phyloP scores from a whole-genome alignment of 2,797 vertebrate species.

The Pseudomugil gertrudae region DNA sequence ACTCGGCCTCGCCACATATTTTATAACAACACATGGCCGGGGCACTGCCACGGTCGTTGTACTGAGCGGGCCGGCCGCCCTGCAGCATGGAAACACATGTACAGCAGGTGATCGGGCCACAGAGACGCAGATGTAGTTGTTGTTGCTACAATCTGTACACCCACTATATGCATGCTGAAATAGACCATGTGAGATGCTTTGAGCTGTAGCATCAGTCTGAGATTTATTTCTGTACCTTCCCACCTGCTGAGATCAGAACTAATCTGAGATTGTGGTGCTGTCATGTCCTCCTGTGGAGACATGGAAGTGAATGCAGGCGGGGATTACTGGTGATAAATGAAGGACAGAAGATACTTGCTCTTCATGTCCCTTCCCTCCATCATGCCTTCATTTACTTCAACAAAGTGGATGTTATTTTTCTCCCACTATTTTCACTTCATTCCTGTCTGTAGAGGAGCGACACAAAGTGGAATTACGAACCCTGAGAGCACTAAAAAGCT shows the following conservation, averaged over 20 bases:
- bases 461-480: conserved; percentile 25
- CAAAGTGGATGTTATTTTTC: conserved; percentile 7
- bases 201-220: not conserved
- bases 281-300: conserved; percentile 16
- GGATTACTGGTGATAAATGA: conserved; percentile 37
- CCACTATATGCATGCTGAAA: not conserved
- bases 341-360: conserved; percentile 22
- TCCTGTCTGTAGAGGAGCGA: not conserved
- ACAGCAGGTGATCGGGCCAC: conserved; percentile 13
- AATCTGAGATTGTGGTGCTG: conserved; percentile 22
- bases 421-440: conserved; percentile 14
- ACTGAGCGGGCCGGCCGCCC: not conserved
- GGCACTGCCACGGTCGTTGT: not conserved
- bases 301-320: conserved; percentile 6
- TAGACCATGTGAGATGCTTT: not conserved
- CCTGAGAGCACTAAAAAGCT: conserved; percentile 7
- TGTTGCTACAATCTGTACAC: not conserved
- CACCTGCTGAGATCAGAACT: conserved; percentile 36
- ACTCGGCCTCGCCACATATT: not conserved
- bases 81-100: conserved; percentile 9
- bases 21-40: not conserved
- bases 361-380: conserved; percentile 9
- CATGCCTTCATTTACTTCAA: conserved; percentile 11
- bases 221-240: not conserved
- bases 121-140: not conserved